A percentile compares a stretch with the other conserved stretches of the same genome.
These are phyloP conservation scores for Fragum whitleyi DNA, from an alignment of 2,888 invertebrate genomes.

Conservation along the genomic window DNA sequence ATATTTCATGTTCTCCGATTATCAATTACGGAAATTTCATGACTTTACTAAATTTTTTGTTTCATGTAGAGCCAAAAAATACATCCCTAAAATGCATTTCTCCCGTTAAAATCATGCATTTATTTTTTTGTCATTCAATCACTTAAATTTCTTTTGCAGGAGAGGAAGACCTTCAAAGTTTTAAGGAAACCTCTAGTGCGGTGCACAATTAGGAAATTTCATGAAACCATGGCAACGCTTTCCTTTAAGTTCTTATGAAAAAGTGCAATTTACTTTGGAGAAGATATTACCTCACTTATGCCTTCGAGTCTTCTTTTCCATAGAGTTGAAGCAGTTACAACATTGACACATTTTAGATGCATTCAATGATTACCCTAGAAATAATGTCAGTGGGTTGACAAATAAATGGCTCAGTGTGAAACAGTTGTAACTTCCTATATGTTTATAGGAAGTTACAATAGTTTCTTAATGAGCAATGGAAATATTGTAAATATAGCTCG, in stretches of 20 bases:
- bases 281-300: not conserved
- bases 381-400: too few relatives aligned
- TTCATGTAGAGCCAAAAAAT: constrained; percentile 11
- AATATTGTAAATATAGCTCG: too few relatives aligned
- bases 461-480: too few relatives aligned
- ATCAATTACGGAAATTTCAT: constrained; percentile 17
- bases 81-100: constrained; percentile 12
- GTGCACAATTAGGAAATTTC: constrained; percentile 27
- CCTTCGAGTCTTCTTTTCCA: not conserved
- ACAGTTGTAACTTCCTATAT: too few relatives aligned
- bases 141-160: constrained; percentile 17
- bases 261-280: constrained; percentile 4
- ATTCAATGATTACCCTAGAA: too few relatives aligned
- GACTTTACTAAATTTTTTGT: constrained; percentile 7
- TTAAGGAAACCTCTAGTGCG: constrained; percentile 24
- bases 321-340: not conserved
- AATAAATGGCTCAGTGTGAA: too few relatives aligned
- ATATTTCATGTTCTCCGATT: constrained; percentile 8
- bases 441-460: too few relatives aligned
- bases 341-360: not conserved
- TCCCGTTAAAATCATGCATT: not conserved
- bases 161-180: constrained; percentile 27
- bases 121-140: constrained; percentile 10
- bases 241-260: constrained; percentile 4
- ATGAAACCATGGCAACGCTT: constrained; percentile 28